Evolutionary conservation across 2,113 vertebrate species (phyloP), one percentile per base, ranked within the genome.

Genomic region (Hydropotes inermis): DNA sequence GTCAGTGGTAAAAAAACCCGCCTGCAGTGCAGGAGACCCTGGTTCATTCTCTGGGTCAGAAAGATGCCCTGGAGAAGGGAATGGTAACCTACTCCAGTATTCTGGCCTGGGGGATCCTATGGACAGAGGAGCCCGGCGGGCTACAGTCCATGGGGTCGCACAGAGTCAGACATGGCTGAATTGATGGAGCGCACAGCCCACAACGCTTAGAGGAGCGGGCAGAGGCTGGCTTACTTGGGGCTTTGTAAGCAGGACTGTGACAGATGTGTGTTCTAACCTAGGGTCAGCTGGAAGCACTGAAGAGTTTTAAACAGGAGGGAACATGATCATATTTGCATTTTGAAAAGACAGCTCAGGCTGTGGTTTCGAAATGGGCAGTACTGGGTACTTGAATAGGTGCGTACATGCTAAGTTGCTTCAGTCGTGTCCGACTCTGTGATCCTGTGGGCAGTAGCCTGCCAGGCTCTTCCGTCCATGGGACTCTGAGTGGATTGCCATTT

Each of bases 301-400:
- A n/a, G 54, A 7, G 23, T 91, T 76, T 96, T 97, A 87, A 89
- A 28, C 30, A 92, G 9, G 39, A 30, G 47, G 39, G 50, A 83
- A 9, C 86, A n/a, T 43, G 23, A 74, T 89, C n/a, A 64, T 7
- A 58, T 85, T 86, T 79, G 16, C 61, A 50, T 87, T 91, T 76
- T 87, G 79, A 83, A 92, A 82, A 85, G 93, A 85, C 30, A 79
- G 0, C 33, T 92, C 47, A 67, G 43, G 14, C n/a, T 90, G 6
- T 93, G 61, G 15, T 87, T 91, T 96, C 94, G 83, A 94, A 84
- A 27, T 60, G 36, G 43, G 50, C 14, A 84, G 28, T 43, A 88
- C 5, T 93, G 43, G 83, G 30, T 25, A 96, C 89, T 70, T 94
- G 27, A 70, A 55, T 86, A 76, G 11, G 70, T 43, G 39, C 7